phyloP scores from a whole-genome alignment of 92 coral and sea anemone genomes.

The Zoanthus sansibaricus region DNA sequence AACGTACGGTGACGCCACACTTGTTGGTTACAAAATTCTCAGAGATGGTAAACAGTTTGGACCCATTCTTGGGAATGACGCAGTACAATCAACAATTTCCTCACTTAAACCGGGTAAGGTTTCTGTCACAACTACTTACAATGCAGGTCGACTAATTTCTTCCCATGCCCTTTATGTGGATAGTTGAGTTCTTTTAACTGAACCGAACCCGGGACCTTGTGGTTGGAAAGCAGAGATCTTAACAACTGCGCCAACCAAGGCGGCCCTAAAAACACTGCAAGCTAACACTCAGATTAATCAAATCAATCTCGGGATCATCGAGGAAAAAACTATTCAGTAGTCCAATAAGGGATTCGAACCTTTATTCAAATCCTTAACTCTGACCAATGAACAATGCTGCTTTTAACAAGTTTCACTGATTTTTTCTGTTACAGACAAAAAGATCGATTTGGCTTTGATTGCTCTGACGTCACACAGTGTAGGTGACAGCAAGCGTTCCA shows the following conservation, averaged over 20 bases:
- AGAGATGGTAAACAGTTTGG: slow-evolving; percentile 62
- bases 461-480: slow-evolving; percentile 83
- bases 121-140: too few species aligned
- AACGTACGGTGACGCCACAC: slow-evolving; percentile 76
- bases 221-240: too few species aligned
- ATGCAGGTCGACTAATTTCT: too few species aligned
- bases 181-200: too few species aligned
- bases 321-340: too few species aligned
- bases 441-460: slow-evolving; percentile 52
- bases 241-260: too few species aligned
- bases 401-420: neutral
- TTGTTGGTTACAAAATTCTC: slow-evolving; percentile 73
- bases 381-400: neutral
- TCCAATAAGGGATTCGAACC: neutral
- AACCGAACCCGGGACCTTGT: too few species aligned
- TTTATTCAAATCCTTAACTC: too few species aligned
- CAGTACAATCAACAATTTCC: slow-evolving; percentile 44
- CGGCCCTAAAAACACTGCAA: too few species aligned
- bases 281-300: too few species aligned
- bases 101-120: slow-evolving; percentile 56
- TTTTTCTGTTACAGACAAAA: slow-evolving; percentile 21
- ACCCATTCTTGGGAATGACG: slow-evolving; percentile 53
- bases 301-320: too few species aligned
- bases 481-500: slow-evolving; percentile 83
- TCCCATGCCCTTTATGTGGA: too few species aligned